A percentile compares a stretch with the other conserved stretches of the same genome.
phyloP scores from a whole-genome alignment of 2,113 vertebrate species.

The Peromyscus leucopus region DNA sequence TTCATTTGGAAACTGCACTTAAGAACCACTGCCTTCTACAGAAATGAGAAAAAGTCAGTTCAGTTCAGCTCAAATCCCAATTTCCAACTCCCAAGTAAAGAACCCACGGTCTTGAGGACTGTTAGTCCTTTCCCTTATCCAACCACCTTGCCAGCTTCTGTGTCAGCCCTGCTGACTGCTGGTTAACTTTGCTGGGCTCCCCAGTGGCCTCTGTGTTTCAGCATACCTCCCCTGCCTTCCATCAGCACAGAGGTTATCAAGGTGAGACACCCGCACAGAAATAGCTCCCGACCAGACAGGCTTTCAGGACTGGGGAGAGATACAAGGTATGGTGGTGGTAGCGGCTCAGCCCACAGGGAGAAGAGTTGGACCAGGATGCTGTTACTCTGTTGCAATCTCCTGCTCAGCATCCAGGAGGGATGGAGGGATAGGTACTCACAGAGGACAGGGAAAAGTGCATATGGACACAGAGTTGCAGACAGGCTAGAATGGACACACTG shows the following conservation, averaged over 20 bases:
- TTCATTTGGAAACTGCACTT: not conserved
- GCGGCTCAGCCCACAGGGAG: not conserved
- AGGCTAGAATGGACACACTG: not conserved
- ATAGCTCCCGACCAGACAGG: not conserved
- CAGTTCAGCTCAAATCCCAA: slow-evolving; percentile 1
- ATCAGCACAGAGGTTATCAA: not conserved
- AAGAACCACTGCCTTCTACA: not conserved
- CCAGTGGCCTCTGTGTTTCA: not conserved
- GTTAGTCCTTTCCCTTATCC: not conserved
- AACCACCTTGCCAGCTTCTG: not conserved
- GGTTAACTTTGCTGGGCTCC: not conserved
- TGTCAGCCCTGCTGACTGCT: not conserved
- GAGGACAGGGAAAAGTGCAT: not conserved
- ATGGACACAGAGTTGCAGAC: not conserved
- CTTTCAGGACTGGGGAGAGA: not conserved
- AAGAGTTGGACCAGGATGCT: not conserved
- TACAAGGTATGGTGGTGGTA: not conserved
- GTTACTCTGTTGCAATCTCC: not conserved
- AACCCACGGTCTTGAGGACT: not conserved
- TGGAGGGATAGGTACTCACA: rapidly evolving
- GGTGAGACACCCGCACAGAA: slow-evolving; percentile 40
- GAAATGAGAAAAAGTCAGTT: not conserved
- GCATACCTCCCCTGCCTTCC: not conserved
- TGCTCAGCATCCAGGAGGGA: not conserved
- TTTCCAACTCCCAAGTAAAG: not conserved